Evolutionary conservation across 2,797 vertebrate species (phyloP).

Genomic region (Odontamblyopus lacepedii): DNA sequence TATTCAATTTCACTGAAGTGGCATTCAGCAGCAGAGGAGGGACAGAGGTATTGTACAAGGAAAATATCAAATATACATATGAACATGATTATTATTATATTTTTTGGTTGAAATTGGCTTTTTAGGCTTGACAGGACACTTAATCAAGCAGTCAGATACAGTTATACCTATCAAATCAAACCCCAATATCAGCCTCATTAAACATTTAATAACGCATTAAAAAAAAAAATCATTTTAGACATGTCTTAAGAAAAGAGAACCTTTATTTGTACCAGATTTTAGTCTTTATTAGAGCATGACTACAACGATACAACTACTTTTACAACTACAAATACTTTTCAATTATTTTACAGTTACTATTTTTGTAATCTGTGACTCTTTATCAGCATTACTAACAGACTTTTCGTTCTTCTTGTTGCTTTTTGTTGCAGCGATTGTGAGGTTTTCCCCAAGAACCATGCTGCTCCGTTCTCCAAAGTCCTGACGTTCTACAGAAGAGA

Average conservation of each 20-base stretch:
- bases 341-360: no score
- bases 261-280: no score
- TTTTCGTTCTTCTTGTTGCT: background rate
- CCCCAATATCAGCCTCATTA: no score
- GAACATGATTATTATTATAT: background rate
- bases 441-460: conserved; percentile 93
- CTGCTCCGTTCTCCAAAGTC: conserved; percentile 96
- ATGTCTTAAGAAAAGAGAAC: no score
- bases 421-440: conserved; percentile 87
- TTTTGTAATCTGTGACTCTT: no score
- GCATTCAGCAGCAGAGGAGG: conserved; percentile 96
- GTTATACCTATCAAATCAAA: no score
- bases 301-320: no score
- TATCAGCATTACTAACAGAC: background rate
- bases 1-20: conserved; percentile 94
- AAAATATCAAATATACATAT: background rate
- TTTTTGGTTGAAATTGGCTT: background rate
- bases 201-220: no score
- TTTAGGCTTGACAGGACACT: background rate
- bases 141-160: background rate
- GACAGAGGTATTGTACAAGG: conserved; percentile 78
- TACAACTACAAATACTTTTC: no score
- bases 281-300: no score
- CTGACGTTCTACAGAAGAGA: conserved; percentile 97
- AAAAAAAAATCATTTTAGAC: no score